These are phyloP conservation scores for Sarcophilus harrisii DNA, from an alignment of 2,797 vertebrate species.

Conservation along the genomic window DNA sequence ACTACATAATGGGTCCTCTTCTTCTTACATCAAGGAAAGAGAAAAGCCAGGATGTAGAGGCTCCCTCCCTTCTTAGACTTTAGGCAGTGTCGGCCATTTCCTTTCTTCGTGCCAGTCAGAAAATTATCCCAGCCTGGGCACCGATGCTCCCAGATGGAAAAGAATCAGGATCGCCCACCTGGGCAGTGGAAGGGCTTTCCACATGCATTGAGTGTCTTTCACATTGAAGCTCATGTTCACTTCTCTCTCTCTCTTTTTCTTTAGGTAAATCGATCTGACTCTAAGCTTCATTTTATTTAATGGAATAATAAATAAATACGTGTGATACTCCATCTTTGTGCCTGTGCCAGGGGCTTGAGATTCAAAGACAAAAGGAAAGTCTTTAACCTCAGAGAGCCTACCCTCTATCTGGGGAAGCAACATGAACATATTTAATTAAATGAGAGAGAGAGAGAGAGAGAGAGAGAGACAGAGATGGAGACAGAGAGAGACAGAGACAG, in stretches of 20 bases:
- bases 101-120: no score
- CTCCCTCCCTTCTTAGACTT: background rate
- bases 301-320: background rate
- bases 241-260: background rate
- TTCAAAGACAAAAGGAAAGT: background rate
- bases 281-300: background rate
- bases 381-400: background rate
- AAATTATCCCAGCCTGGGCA: background rate
- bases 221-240: background rate
- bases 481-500: background rate
- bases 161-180: background rate
- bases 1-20: background rate
- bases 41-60: background rate
- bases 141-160: background rate
- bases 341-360: background rate
- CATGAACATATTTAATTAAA: background rate
- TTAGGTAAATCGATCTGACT: background rate
- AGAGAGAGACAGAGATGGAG: fast-evolving
- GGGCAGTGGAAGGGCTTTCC: background rate
- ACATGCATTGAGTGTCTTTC: background rate
- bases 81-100: background rate
- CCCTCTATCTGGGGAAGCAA: background rate
- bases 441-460: background rate
- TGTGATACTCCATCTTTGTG: background rate
- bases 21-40: background rate